phyloP scores from a whole-genome alignment of 1,140 invertebrate species.

The Uloborus diversus region DNA sequence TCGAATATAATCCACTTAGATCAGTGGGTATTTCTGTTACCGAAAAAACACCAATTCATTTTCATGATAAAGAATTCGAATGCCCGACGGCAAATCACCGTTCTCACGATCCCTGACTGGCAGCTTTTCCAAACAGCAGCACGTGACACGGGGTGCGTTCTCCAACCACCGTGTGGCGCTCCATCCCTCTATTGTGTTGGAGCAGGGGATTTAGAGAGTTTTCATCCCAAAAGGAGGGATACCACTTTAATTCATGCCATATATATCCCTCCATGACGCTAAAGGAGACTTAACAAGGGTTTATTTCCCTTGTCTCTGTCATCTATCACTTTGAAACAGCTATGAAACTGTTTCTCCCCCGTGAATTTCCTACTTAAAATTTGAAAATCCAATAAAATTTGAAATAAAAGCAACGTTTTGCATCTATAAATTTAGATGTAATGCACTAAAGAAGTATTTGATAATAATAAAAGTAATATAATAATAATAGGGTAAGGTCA shows the following conservation, averaged over 20 bases:
- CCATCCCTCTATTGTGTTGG: not conserved
- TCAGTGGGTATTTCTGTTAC: no score
- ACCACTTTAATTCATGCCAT: slow-evolving; percentile 19
- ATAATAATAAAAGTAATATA: no score
- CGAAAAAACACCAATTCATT: no score
- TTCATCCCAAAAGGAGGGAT: not conserved
- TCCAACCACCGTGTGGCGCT: slow-evolving; percentile 13
- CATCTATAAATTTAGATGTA: no score
- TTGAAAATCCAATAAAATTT: no score
- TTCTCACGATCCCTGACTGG: slow-evolving; percentile 9
- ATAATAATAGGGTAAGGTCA: no score
- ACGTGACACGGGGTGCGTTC: not conserved
- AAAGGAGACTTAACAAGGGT: no score
- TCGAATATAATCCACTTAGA: no score
- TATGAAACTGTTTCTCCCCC: not conserved
- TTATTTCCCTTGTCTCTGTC: not conserved
- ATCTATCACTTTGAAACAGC: not conserved
- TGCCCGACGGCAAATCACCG: not conserved
- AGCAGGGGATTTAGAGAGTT: not conserved
- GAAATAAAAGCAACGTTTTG: no score
- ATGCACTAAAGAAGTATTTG: no score
- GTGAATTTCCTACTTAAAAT: not conserved
- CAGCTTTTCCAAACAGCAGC: not conserved
- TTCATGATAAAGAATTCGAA: not conserved
- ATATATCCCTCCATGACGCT: not conserved